phyloP scores from a whole-genome alignment of 2,113 vertebrate genomes.

The Phrynocephalus versicolor region DNA sequence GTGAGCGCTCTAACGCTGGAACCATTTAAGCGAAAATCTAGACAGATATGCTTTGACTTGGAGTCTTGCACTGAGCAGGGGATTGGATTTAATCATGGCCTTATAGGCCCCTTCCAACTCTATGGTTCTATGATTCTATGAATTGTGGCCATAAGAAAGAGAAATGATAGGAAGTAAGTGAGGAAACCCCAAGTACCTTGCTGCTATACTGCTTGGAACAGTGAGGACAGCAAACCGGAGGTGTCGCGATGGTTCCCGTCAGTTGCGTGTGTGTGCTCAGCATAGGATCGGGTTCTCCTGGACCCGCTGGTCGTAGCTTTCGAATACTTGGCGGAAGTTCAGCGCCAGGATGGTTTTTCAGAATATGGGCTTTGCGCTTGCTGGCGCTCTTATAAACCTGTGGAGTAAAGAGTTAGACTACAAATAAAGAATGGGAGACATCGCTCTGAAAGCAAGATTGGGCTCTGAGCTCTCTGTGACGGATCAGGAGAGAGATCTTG shows the following conservation, averaged over 20 bases:
- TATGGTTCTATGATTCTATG: too few relatives aligned
- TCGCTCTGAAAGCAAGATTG: not conserved
- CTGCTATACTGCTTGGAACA: slow-evolving; percentile 99
- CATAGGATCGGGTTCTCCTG: slow-evolving; percentile 96
- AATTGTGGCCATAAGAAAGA: not conserved
- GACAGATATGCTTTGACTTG: too few relatives aligned
- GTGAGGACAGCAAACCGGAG: slow-evolving; percentile 95
- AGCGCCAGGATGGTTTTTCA: slow-evolving; percentile 97
- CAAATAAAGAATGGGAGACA: not conserved
- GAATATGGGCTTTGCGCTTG: slow-evolving; percentile 96
- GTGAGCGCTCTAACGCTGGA: too few relatives aligned
- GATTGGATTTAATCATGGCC: too few relatives aligned
- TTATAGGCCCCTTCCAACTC: not conserved
- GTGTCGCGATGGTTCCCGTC: slow-evolving; percentile 93
- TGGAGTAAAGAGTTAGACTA: not conserved
- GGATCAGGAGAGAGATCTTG: too few relatives aligned
- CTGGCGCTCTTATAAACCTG: slow-evolving; percentile 99
- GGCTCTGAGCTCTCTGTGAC: too few relatives aligned
- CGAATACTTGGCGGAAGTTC: slow-evolving; percentile 96
- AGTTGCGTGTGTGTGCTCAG: slow-evolving; percentile 97
- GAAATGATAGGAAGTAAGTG: fast-evolving
- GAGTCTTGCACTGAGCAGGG: too few relatives aligned
- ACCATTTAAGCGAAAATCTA: too few relatives aligned
- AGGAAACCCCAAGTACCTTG: slow-evolving; percentile 78
- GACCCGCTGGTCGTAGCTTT: slow-evolving; percentile 91